Base-by-base conservation (phyloP, 1,140 invertebrate species). In the Theocolax elegans region DNA sequence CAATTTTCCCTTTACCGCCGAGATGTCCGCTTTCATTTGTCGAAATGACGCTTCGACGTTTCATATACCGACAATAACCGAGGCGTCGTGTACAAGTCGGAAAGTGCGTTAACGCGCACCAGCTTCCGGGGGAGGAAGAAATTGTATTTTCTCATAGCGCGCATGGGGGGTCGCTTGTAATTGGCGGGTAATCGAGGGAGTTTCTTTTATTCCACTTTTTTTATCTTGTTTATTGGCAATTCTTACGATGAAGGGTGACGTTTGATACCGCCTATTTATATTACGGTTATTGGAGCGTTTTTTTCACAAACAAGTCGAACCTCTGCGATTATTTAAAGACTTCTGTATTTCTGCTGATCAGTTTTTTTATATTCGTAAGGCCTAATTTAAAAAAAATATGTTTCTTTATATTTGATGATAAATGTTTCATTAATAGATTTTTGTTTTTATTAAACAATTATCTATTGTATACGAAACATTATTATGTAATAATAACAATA, bases 1-100 rank as follows among this genome's bases (percentile, higher is more conserved):
- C 77, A 76, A 80, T 80, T 79, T 78, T 71, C 73, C 74, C 67
- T 74, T 10, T 27, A 79, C 79, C 76, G 65, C 70, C 13, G 70
- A 62, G 72, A 72, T 21, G 6, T n/a, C 25, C 44, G 19, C 65
- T 76, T 75, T 72, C 74, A 80, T 80, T 80, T 77, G 72, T 74
- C 72, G 77, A 68, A 80, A 80, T 68, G 75, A 76, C 74, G 76
- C 73, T 21, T n/a, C 19, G 38, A n/a, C 6, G 38, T 2, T 3
- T 23, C n/a, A 9, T 40, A 6, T 40, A 12, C 10, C 17, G 29
- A 38, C 23, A 78, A 77, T 79, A 78, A 77, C 76, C 69, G 56
- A 15, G 15, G 19, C 7, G 15, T 25, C 19, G 19, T 44, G 9
- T 8, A 44, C 2, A 17, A 17, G 29, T 13, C 4, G 1, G 12